Evolutionary conservation across 2,888 invertebrate species (phyloP).

Genomic region (Rotaria macrura): DNA sequence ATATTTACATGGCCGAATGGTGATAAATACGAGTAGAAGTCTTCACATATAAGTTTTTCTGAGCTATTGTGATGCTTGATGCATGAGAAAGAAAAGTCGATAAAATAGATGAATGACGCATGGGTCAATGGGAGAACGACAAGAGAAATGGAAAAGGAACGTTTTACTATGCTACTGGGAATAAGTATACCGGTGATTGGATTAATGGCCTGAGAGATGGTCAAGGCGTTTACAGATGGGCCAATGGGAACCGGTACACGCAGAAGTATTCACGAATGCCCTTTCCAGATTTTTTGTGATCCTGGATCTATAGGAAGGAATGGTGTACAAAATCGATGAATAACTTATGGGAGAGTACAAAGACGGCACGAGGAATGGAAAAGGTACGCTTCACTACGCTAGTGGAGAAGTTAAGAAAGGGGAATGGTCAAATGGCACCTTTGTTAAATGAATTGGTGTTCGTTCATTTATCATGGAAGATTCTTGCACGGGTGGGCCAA

Average conservation of each 20-base stretch:
- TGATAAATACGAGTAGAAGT: background rate
- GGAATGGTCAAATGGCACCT: background rate
- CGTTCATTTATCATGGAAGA: too few relatives aligned
- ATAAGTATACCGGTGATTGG: background rate
- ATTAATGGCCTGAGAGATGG: background rate
- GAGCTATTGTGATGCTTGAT: background rate
- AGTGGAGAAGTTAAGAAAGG: background rate
- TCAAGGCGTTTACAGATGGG: background rate
- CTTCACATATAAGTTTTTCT: too few relatives aligned
- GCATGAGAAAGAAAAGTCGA: too few relatives aligned
- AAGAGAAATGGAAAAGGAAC: background rate
- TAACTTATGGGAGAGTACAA: background rate
- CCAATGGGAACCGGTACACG: background rate
- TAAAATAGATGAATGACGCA: background rate
- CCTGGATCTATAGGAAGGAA: too few relatives aligned
- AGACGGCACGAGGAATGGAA: background rate
- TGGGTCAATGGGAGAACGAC: background rate
- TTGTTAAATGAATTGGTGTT: background rate
- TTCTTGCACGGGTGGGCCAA: too few relatives aligned
- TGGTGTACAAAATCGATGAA: background rate
- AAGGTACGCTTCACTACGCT: background rate
- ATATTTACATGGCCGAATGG: background rate
- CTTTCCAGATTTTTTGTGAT: background rate
- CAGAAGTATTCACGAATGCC: background rate
- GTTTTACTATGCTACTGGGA: background rate